Evolutionary conservation across 2,888 invertebrate genomes (phyloP).

Genomic region (Hypomecis punctinalis): DNA sequence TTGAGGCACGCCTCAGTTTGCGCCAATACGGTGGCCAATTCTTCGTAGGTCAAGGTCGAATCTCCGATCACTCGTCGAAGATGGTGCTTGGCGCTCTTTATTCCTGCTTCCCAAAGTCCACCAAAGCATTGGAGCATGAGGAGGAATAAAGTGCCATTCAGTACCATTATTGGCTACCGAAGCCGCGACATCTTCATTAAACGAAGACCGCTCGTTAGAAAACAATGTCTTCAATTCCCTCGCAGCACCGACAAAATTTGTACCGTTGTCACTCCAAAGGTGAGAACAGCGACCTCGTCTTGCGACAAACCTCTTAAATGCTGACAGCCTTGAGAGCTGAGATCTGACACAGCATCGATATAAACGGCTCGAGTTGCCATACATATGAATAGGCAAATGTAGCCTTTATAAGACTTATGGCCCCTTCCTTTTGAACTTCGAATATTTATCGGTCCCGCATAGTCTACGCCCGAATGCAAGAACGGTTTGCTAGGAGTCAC

Average conservation of each 20-base stretch:
- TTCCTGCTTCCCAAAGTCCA: no score
- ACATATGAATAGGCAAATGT: conserved; percentile 12
- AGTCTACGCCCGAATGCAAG: background rate
- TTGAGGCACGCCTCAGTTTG: no score
- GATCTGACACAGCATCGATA: conserved; percentile 9
- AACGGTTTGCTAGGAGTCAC: conserved; percentile 3
- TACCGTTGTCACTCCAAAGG: conserved; percentile 20
- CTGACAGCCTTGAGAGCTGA: conserved; percentile 39
- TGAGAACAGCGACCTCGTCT: conserved; percentile 13
- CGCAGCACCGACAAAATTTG: conserved; percentile 13
- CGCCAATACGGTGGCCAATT: no score
- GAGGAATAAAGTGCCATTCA: conserved; percentile 15
- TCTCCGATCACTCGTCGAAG: no score
- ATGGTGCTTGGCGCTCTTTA: no score
- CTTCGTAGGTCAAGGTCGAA: no score
- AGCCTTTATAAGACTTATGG: conserved; percentile 18
- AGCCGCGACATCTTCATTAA: background rate
- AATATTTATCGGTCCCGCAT: conserved; percentile 1
- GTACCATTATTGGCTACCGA: conserved; percentile 13
- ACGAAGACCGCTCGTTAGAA: background rate
- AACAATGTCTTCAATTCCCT: conserved; percentile 6
- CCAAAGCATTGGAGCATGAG: conserved; percentile 11
- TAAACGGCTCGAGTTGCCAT: conserved; percentile 9
- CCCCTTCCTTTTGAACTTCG: conserved; percentile 13
- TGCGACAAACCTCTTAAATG: conserved; percentile 7